Evolutionary conservation across 2,113 vertebrate species (phyloP).

Genomic region (Micronycteris hirsuta): DNA sequence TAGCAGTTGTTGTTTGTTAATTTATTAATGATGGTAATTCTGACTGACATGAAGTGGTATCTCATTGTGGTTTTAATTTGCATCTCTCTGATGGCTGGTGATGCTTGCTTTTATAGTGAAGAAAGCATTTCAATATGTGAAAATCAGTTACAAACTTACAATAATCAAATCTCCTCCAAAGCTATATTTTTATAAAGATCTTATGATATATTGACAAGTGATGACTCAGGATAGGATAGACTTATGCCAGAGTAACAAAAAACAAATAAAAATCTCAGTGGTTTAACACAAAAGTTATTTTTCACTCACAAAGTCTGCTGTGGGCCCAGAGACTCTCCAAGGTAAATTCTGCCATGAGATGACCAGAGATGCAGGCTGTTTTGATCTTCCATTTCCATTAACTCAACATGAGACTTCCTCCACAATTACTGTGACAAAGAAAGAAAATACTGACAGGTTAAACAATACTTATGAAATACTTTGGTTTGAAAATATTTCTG

Average conservation of each 20-base stretch:
- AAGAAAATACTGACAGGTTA: background rate
- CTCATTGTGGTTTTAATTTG: too few species aligned
- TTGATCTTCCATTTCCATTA: background rate
- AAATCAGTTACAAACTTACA: background rate
- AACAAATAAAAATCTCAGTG: background rate
- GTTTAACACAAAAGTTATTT: background rate
- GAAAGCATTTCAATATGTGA: background rate
- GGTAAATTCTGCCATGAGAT: background rate
- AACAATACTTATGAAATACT: background rate
- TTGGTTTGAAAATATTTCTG: slow-evolving; percentile 4
- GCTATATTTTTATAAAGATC: background rate
- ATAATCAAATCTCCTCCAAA: background rate
- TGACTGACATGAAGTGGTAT: too few species aligned
- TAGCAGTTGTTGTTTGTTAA: too few species aligned
- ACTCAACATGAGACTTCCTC: background rate
- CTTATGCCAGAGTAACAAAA: background rate
- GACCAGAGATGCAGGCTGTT: background rate
- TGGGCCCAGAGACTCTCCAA: background rate
- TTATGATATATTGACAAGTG: background rate
- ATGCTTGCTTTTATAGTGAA: background rate
- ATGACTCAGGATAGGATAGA: background rate
- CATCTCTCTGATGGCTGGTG: too few species aligned
- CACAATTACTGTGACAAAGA: background rate
- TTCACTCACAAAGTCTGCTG: background rate
- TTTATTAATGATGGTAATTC: too few species aligned